Evolutionary conservation across 2,888 invertebrate genomes (phyloP).

Genomic region (Mimas tiliae): DNA sequence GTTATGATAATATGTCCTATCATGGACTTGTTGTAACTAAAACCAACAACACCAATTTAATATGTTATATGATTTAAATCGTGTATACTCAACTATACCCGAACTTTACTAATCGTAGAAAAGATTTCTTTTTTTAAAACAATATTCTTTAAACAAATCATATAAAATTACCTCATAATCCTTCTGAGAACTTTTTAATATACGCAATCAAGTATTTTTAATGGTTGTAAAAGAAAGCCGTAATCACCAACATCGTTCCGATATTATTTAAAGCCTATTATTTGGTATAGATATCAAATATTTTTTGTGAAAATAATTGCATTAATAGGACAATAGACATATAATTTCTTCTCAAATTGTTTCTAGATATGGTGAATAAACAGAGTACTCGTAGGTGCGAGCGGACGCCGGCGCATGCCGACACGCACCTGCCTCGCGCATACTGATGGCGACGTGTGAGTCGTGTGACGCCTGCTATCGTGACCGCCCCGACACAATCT

Average conservation of each 20-base stretch:
- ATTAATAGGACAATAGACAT: background rate
- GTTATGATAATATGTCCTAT: background rate
- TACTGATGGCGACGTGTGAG: slow-evolving; percentile 65
- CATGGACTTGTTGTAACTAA: background rate
- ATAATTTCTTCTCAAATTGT: slow-evolving; percentile 20
- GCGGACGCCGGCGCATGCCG: slow-evolving; percentile 78
- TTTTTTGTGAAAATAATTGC: background rate
- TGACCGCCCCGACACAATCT: slow-evolving; percentile 39
- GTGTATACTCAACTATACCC: no score
- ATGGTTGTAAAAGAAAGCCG: no score
- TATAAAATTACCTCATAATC: background rate
- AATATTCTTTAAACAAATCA: no score
- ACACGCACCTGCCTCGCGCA: slow-evolving; percentile 70
- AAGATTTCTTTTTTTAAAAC: no score
- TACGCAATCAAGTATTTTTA: no score
- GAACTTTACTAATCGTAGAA: no score
- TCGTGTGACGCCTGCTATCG: slow-evolving; percentile 45
- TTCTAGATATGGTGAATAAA: slow-evolving; percentile 29
- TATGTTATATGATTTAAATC: no score
- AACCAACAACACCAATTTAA: background rate
- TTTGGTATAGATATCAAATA: background rate
- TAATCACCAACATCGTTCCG: no score
- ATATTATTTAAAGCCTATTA: background rate
- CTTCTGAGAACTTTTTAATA: background rate
- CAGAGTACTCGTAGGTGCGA: slow-evolving; percentile 45